Evolutionary conservation across 2,888 invertebrate genomes (phyloP), one percentile per base, ranked within the genome.

Genomic region (Microctonus hyperodae): DNA sequence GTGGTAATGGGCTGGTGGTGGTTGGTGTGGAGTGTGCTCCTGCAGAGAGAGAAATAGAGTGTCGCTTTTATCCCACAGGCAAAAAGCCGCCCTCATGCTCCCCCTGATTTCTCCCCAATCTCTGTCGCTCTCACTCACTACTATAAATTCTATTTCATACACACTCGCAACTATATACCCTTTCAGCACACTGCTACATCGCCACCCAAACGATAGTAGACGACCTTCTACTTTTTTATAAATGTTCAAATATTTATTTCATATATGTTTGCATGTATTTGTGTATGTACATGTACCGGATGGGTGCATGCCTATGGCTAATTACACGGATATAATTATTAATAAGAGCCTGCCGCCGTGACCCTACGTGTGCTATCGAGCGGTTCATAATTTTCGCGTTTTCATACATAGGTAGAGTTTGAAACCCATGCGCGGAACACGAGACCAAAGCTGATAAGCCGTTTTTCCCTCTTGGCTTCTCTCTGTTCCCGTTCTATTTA

Each of bases 241-340:
- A 55, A 9, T 23, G 4, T 51, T 10, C 25, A n/a, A n/a, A n/a
- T n/a, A n/a, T n/a, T n/a, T n/a, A n/a, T n/a, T n/a, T n/a, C n/a
- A n/a, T n/a, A 50, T 20, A 50, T 13, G 4, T 50, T 20, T 33
- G 44, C 28, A 37, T 23, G 20, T 13, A 35, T 50, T 23, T 50
- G 13, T 25, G 58, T 61, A 40, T 16, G 35, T 50, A 62, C 28
- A 58, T 16, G 58, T n/a, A 28, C 53, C 53, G 69, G 68, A 69
- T 55, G 58, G 50, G 69, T 67, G 70, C 72, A 73, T 72, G 72
- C 67, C 70, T 71, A 55, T 64, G 58, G 67, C 72, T 73, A 73
- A 73, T 74, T 74, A 72, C 70, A 74, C 65, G 72, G 73, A 73
- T 73, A 72, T 72, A 73, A 74, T 74, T 74, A 74, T 71, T 74